Evolutionary conservation across 2,113 vertebrate genomes (phyloP), one percentile per base, ranked within the genome.

Genomic region (Phrynocephalus versicolor): DNA sequence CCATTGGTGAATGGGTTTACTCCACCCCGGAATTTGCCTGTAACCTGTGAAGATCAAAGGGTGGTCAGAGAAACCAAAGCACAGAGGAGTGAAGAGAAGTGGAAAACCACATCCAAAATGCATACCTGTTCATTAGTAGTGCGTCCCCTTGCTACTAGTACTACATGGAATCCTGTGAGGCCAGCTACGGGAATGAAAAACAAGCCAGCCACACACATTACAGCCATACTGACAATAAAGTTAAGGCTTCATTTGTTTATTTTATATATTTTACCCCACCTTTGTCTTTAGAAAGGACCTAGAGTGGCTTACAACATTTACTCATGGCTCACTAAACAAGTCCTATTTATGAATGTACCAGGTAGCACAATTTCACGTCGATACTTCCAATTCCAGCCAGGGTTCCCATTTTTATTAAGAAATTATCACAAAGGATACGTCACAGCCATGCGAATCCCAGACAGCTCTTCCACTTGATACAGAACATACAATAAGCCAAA

Each of bases 1-100:
- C 98, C 98, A 0, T 98, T 97, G 88, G 98, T 99, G 94, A 99
- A 99, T 70, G 98, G 98, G 90, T 99, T 99, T 84, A 99, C 98
- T 0, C 98, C 98, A 30, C 98, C 98, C 0, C 98, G 97, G 94
- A 99, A 99, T 95, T 99, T 99, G 89, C 98, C 98, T 0, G 98
- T 99, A 91, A 99, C 98, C 98, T 99, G 88, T 0, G 30, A 2
- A 51, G 27, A 87, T 0, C 51, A 23, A 70, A 70, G 37, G 16
- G 30, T 79, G 21, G 9, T 67, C 70, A 70, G 5, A 1, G 23
- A 39, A 79, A 51, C 14, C 23, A 16, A 18, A 16, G 13, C 33
- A n/a, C 55, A 27, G n/a, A n/a, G n/a, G n/a, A n/a, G 14, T 33
- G 39, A 60, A 86, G 16, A 30, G 55, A 71, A 39, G 33, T 3